Conservation (phyloP, 2,888 invertebrate species). For the Idaea aversata region DNA sequence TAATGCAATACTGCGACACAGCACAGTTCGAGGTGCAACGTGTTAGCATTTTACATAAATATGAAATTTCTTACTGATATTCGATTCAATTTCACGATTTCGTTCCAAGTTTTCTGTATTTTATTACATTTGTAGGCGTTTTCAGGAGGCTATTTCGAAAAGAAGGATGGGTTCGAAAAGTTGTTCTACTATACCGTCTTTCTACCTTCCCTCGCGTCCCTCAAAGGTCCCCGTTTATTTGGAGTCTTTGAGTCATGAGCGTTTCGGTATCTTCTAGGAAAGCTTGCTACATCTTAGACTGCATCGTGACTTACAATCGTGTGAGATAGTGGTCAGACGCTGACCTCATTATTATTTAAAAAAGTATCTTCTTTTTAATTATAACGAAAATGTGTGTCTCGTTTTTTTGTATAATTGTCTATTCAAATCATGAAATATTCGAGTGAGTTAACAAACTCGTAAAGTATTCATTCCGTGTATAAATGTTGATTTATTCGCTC, state of each 20-base stretch:
- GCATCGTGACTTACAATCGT: too few species aligned
- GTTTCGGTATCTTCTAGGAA: too few species aligned
- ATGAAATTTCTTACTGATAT: slow-evolving; percentile 51
- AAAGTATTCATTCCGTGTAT: background rate
- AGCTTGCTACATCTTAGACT: too few species aligned
- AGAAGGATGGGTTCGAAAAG: background rate
- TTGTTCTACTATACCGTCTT: background rate
- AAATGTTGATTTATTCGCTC: slow-evolving; percentile 1
- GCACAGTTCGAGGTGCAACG: slow-evolving; percentile 34
- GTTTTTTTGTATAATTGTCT: background rate
- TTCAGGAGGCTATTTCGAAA: background rate
- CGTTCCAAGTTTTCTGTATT: slow-evolving; percentile 21
- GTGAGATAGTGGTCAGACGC: too few species aligned
- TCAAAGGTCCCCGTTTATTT: too few species aligned
- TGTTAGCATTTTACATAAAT: slow-evolving; percentile 52
- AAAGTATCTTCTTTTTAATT: background rate
- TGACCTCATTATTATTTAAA: background rate
- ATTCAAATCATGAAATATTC: background rate
- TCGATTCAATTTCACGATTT: slow-evolving; percentile 47
- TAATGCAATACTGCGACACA: slow-evolving; percentile 42
- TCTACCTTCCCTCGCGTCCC: too few species aligned
- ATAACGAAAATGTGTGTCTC: background rate
- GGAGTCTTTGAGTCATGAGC: too few species aligned
- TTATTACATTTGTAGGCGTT: background rate
- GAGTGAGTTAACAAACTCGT: background rate